Base-by-base conservation (phyloP, 2,888 invertebrate genomes). In the Agrochola lychnidis region DNA sequence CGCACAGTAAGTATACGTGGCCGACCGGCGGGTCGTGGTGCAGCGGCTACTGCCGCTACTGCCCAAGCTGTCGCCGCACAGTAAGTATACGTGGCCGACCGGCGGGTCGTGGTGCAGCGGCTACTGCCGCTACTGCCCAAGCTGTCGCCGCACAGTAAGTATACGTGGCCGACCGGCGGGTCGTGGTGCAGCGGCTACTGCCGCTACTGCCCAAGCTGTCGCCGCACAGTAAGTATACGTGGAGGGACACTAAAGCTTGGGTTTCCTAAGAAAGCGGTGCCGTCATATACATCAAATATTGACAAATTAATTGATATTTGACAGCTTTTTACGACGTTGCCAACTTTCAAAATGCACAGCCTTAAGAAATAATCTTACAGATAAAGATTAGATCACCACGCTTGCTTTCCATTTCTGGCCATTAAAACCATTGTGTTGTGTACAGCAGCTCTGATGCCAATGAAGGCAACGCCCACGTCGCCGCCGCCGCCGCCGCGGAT, bases 391-490 rank as follows among this genome's bases (percentile, higher is more conserved):
- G 19, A 30, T 16, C 30, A 30, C 7, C 7, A 30, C 4, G 9
- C 19, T 6, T 25, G 42, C 19, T 69, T 51, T 51, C 2, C 51
- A 51, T 22, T 22, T 66, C 25, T 19, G 16, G 7, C 0, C 0
- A 40, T 59, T 16, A 10, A 25, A 76, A 16, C 2, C 1, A 22
- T 36, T 57, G 14, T 42, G 59, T 36, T 67, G 76, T 66, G 61
- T 78, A 0, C 89, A 95, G 96, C 90, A 95, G 95, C 93, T 72
- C 73, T 94, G 53, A 92, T 93, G 22, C 96, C 96, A 0, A 93
- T 95, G 70, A 95, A 95, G 79, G 88, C 94, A 25, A 91, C 91
- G 5, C 91, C 95, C 9, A 93, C 92, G 70, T 84, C 92, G 1
- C 91, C 93, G 57, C 92, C 95, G 0, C 89, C 92, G 42, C 92